Evolutionary conservation across 2,797 vertebrate genomes (phyloP), one percentile per base, ranked within the genome.

Genomic region (Myotis pilosus): DNA sequence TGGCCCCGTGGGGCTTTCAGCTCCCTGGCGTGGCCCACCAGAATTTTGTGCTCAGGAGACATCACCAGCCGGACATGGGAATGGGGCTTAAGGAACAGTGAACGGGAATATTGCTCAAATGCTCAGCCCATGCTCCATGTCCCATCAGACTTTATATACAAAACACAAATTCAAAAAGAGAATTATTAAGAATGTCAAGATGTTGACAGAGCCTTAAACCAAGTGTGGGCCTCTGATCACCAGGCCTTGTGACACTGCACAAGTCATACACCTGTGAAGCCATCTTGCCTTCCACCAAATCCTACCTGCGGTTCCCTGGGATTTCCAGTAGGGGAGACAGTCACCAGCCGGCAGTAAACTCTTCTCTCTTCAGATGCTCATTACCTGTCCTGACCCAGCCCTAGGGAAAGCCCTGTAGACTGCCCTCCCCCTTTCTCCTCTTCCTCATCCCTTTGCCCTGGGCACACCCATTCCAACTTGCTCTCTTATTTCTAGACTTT

Each of bases 121-220:
- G 30, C 60, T 89, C 33, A 38, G 9, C 17, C 19, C 33, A 4
- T 51, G 12, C 12, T 92, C 69, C 9, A 1, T 36, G 86, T 57
- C 23, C 71, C 28, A 19, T 33, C n/a, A 53, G 92, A 57, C 38
- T 72, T 83, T 23, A 23, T 44, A 20, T 19, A 51, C 28, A 64
- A 80, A 88, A 57, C 25, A 68, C 71, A 80, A 71, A 25, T 85
- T 91, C 87, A n/a, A n/a, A 92, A 36, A 57, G 9, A 80, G 78
- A 9, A 88, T 64, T 51, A 44, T 49, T 57, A 55, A 36, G 36
- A 87, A 93, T 64, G 53, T 85, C 38, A 44, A 69, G 36, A 66
- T 47, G 20, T 17, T 79, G 44, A 60, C 30, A 57, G 38, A 57
- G 23, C 6, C 33, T 69, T 86, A 51, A 93, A 41, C 79, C 41